Conservation (phyloP, 2,113 vertebrate species). For the Hucho hucho region DNA sequence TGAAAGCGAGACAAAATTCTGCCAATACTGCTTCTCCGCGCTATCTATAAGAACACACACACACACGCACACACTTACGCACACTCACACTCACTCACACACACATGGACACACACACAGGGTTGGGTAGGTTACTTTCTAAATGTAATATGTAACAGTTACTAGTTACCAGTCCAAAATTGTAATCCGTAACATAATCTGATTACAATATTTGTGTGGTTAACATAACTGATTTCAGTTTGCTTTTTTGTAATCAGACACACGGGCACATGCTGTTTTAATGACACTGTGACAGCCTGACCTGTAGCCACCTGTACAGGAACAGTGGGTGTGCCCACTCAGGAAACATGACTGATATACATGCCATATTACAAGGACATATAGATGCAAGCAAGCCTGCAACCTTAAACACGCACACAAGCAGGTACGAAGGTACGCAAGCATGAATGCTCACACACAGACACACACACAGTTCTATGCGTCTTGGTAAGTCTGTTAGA, state of each 20-base stretch:
- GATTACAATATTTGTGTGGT: too few species aligned
- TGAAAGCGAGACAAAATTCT: constrained; percentile 32
- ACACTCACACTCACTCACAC: constrained; percentile 13
- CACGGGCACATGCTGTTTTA: not conserved
- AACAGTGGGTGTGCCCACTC: constrained; percentile 22
- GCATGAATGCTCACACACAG: not conserved
- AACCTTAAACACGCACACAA: not conserved
- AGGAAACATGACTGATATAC: constrained; percentile 8
- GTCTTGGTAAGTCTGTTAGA: not conserved
- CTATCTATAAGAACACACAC: constrained; percentile 13
- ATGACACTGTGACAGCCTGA: constrained; percentile 18
- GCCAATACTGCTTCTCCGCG: constrained; percentile 18
- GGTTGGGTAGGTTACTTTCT: too few species aligned
- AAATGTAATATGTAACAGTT: too few species aligned
- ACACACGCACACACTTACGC: not conserved
- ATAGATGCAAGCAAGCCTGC: too few species aligned
- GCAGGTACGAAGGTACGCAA: not conserved
- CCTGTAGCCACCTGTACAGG: constrained; percentile 12
- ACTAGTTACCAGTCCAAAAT: too few species aligned
- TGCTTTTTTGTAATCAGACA: not conserved
- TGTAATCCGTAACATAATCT: too few species aligned
- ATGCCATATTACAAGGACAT: too few species aligned
- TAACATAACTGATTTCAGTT: too few species aligned
- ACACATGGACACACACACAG: constrained; percentile 3
- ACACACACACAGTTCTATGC: not conserved